Evolutionary conservation across 64 coral and sea anemone species (phyloP), one percentile per base, ranked within the genome.

Genomic region (Dendrophyllia cribrosa): DNA sequence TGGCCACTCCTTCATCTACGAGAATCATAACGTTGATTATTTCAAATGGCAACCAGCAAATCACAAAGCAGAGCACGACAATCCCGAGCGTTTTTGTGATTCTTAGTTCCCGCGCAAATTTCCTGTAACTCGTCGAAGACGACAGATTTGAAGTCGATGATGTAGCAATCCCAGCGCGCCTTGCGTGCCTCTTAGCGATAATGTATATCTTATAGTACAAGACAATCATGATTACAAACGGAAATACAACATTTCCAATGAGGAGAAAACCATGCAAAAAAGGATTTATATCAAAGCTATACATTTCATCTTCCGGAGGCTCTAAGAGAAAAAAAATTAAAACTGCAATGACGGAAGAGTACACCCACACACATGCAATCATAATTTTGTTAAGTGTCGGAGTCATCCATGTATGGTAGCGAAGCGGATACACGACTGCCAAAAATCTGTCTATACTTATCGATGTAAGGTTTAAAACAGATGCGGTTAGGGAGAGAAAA

Each of bases 41-140:
- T 66, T 94, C 92, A 77, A 97, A 97, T 4, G 95, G 95, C 62
- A 97, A 61, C 95, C 95, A 97, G 82, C 88, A 97, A 34, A 97
- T 44, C 3, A 97, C 91, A 87, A 97, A 97, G 76, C 85, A 89
- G 60, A 79, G 76, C 51, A 97, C 77, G 5, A 97, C 92, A 68
- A 97, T 94, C 66, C 95, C 95, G 59, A 97, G 91, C 48, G 83
- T 87, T 60, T 93, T 97, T 59, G 95, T 92, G 16, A 94, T 45
- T 11, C 84, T 87, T 2, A 97, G 51, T 58, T 97, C 95, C 86
- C 88, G 92, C 20, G 77, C 88, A 87, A 97, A 88, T 43, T 78
- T 70, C 58, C 74, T 69, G 1, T 78, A 47, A 43, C 50, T 26
- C 9, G 59, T 23, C 43, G 45, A 12, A 19, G 19, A 5, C 45